Percentiles rank a stretch among this genome's conserved stretches.
These are phyloP conservation scores for Cyphomyrus discorhynchus DNA, from an alignment of 2,113 vertebrate genomes.

Conservation along the genomic window DNA sequence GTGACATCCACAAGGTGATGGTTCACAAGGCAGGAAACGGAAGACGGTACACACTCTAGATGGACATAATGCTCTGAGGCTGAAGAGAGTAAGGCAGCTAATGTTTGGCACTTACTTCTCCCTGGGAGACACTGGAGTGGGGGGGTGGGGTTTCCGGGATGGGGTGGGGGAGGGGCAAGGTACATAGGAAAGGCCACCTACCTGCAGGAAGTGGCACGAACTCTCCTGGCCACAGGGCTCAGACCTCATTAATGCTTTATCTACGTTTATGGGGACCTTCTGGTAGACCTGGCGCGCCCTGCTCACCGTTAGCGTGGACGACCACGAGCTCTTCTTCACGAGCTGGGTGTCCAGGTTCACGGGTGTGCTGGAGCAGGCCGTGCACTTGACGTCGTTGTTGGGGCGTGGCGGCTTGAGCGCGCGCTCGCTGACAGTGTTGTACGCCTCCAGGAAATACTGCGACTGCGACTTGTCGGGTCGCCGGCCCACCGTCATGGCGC, in stretches of 20 bases:
- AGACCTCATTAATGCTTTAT: conserved; percentile 90
- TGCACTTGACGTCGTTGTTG: conserved; percentile 88
- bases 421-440: conserved; percentile 83
- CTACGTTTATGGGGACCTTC: conserved; percentile 87
- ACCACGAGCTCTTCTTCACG: conserved; percentile 96
- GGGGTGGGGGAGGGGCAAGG: conserved; percentile 22
- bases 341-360: conserved; percentile 76
- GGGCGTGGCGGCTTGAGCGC: conserved; percentile 85
- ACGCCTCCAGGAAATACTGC: conserved; percentile 92
- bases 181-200: conserved; percentile 57
- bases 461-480: conserved; percentile 85
- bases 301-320: conserved; percentile 95
- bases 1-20: background rate
- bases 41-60: background rate
- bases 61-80: conserved; percentile 26
- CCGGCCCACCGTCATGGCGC: conserved; percentile 89
- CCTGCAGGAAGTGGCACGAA: conserved; percentile 96
- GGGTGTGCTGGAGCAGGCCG: conserved; percentile 76
- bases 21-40: conserved; percentile 24
- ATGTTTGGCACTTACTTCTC: conserved; percentile 65
- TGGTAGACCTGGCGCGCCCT: conserved; percentile 91
- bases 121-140: conserved; percentile 35
- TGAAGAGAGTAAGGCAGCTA: conserved; percentile 65
- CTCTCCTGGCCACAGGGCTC: conserved; percentile 88
- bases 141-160: background rate